Percentiles rank a stretch among this genome's conserved stretches.
Evolutionary conservation across 1,140 invertebrate species (phyloP).

Genomic region (Drosophila repleta): DNA sequence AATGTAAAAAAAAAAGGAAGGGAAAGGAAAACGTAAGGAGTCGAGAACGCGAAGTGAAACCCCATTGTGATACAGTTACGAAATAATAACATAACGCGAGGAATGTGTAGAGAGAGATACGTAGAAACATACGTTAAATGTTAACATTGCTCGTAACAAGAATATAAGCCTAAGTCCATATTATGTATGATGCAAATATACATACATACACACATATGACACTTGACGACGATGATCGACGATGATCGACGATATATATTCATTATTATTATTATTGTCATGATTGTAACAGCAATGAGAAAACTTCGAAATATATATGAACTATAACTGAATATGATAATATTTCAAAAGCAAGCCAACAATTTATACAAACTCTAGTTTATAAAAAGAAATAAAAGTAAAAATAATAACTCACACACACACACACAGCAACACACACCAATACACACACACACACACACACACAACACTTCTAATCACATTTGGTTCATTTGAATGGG

Average conservation of each 20-base stretch:
- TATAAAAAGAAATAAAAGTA: conserved; percentile 12
- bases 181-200: too few relatives aligned
- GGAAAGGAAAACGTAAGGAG: neutral
- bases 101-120: conserved; percentile 52
- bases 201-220: conserved; percentile 14
- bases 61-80: conserved; percentile 51
- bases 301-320: conserved; percentile 15
- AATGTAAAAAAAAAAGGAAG: neutral
- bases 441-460: conserved; percentile 17
- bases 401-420: conserved; percentile 37
- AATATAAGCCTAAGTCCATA: conserved; percentile 17
- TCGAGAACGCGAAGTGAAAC: conserved; percentile 32
- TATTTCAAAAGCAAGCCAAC: conserved; percentile 55
- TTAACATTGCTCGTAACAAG: conserved; percentile 42
- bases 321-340: conserved; percentile 38
- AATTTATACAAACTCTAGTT: conserved; percentile 60
- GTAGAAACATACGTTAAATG: conserved; percentile 54
- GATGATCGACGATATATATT: too few relatives aligned
- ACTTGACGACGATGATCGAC: conserved; percentile 25
- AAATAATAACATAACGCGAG: conserved; percentile 35
- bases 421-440: conserved; percentile 23
- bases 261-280: conserved; percentile 58
- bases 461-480: conserved; percentile 25
- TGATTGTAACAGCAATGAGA: conserved; percentile 42
- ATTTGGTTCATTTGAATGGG: conserved; percentile 44